phyloP scores from a whole-genome alignment of 2,113 vertebrate species.

The Petroica traversi region DNA sequence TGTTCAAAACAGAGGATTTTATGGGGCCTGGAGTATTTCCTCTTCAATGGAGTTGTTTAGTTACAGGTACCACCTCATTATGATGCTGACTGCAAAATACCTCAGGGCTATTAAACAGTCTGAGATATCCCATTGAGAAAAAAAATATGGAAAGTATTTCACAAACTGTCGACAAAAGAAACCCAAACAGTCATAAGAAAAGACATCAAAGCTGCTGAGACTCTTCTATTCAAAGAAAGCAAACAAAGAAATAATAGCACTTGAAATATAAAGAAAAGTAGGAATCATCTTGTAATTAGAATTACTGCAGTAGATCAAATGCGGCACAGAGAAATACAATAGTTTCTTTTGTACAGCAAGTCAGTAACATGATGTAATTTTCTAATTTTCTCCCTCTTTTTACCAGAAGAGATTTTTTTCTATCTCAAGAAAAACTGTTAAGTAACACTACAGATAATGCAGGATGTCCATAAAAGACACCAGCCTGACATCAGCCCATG shows the following conservation, averaged over 20 bases:
- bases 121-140: background rate
- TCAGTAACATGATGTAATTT: background rate
- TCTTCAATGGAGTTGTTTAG: background rate
- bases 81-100: background rate
- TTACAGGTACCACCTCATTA: background rate
- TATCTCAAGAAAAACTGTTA: background rate
- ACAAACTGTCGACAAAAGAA: background rate
- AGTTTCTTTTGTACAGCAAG: background rate
- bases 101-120: background rate
- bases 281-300: background rate
- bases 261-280: background rate
- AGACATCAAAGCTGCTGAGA: background rate
- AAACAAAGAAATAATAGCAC: background rate
- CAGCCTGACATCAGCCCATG: background rate
- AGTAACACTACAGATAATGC: background rate
- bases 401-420: background rate
- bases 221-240: background rate
- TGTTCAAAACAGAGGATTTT: background rate
- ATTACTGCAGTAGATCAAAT: background rate
- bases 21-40: background rate
- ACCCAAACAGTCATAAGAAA: background rate
- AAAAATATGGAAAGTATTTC: background rate
- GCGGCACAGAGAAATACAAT: background rate
- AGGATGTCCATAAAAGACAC: background rate
- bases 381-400: background rate